Percentiles rank a stretch among this genome's conserved stretches.
phyloP scores from a whole-genome alignment of 1,140 invertebrate species.

The Chrysopa pallens region DNA sequence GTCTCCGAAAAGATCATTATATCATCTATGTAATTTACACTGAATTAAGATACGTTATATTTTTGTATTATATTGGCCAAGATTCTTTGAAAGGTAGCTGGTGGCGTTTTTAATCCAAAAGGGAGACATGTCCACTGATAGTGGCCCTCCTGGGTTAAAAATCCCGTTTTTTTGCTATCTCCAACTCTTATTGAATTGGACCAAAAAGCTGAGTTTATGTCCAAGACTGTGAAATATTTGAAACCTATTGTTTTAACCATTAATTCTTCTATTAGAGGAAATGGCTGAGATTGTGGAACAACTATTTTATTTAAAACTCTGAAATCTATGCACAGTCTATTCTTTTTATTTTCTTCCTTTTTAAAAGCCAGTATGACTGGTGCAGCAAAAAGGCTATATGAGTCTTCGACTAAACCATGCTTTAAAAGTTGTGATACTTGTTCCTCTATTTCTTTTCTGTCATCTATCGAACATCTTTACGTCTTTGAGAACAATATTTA shows the following conservation, averaged over 20 bases:
- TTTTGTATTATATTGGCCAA: background rate
- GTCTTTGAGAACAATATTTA: constrained; percentile 14
- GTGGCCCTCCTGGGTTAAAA: constrained; percentile 18
- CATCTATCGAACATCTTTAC: too few relatives aligned
- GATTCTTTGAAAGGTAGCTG: background rate
- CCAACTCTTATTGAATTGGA: constrained; percentile 14
- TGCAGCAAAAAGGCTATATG: too few relatives aligned
- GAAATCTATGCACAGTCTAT: constrained; percentile 17
- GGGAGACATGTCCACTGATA: constrained; percentile 12
- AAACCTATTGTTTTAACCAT: constrained; percentile 13
- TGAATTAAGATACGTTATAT: background rate
- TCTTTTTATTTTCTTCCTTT: constrained; percentile 14
- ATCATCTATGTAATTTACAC: background rate
- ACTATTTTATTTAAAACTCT: constrained; percentile 17
- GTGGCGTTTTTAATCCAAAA: background rate
- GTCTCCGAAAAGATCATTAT: background rate
- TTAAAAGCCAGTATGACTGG: constrained; percentile 18
- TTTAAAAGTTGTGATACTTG: too few relatives aligned
- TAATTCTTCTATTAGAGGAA: constrained; percentile 17
- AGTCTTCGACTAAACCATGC: too few relatives aligned
- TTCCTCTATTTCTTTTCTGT: too few relatives aligned
- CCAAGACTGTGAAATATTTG: constrained; percentile 15
- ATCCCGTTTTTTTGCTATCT: constrained; percentile 17
- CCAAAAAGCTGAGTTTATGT: constrained; percentile 6
- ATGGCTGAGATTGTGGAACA: constrained; percentile 18